Evolutionary conservation across 2,113 vertebrate genomes (phyloP).

Genomic region (Nesoenas mayeri): DNA sequence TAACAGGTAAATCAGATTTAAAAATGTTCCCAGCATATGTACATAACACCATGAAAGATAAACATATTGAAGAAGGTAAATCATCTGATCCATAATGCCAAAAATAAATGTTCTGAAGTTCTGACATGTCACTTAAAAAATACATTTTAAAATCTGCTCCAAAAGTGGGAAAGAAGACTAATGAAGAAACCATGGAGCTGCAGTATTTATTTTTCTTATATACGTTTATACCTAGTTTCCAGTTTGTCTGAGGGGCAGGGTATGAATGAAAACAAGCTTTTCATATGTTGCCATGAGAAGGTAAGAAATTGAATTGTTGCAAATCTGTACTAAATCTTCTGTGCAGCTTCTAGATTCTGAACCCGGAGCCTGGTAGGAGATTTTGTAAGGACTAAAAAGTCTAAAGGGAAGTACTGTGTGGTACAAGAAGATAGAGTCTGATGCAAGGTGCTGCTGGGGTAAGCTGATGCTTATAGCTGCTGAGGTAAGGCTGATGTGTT

Average conservation of each 20-base stretch:
- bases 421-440: background rate
- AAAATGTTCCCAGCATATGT: background rate
- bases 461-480: background rate
- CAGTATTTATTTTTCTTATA: background rate
- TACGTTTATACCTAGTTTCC: background rate
- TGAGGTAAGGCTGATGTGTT: constrained; percentile 30
- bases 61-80: background rate
- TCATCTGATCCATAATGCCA: background rate
- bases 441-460: background rate
- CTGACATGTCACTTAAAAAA: background rate
- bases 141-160: background rate
- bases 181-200: background rate
- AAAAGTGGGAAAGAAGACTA: background rate
- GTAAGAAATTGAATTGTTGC: background rate
- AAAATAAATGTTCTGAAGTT: background rate
- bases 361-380: background rate
- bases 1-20: background rate
- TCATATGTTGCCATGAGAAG: background rate
- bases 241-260: background rate
- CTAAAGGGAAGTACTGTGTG: background rate
- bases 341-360: background rate
- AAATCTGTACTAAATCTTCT: background rate
- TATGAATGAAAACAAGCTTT: background rate
- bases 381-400: background rate
- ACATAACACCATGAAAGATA: background rate